Percentiles rank a stretch among this genome's conserved stretches.
Conservation (phyloP, 2,797 vertebrate species). For the Hydrolagus colliei region DNA sequence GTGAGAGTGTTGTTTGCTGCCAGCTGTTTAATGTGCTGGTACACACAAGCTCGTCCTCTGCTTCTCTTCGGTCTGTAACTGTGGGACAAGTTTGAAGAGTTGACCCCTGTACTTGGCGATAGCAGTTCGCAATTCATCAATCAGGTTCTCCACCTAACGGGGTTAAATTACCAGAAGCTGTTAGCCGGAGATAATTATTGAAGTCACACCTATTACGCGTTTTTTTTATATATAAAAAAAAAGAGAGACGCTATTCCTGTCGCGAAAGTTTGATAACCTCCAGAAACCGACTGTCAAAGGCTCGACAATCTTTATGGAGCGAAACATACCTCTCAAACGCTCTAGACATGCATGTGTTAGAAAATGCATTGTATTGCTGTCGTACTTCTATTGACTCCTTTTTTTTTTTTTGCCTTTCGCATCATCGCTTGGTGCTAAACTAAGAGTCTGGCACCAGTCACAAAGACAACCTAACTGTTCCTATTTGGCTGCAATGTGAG, state of each 20-base stretch:
- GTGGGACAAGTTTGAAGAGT: constrained; percentile 41
- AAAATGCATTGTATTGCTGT: neutral
- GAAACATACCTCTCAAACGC: neutral
- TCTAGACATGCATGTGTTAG: neutral
- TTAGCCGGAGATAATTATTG: constrained; percentile 48
- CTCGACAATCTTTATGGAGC: constrained; percentile 1
- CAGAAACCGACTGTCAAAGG: neutral
- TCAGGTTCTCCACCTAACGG: constrained; percentile 47
- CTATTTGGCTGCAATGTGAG: neutral
- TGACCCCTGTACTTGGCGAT: constrained; percentile 46
- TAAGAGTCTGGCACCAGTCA: constrained; percentile 11
- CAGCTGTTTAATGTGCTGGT: constrained; percentile 40
- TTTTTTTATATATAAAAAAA: neutral
- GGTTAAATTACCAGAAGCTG: constrained; percentile 42
- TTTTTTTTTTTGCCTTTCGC: neutral
- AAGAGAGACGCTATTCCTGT: neutral
- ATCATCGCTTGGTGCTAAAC: neutral
- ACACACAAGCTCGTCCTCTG: constrained; percentile 40
- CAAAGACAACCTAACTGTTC: constrained; percentile 1
- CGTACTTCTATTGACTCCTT: neutral
- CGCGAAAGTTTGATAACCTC: constrained; percentile 36
- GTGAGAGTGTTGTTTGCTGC: constrained; percentile 28
- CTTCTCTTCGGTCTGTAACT: constrained; percentile 45
- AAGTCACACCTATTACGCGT: constrained; percentile 48
- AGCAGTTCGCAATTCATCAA: constrained; percentile 48